Conservation (phyloP, 2,888 invertebrate genomes). For the Alitta virens region DNA sequence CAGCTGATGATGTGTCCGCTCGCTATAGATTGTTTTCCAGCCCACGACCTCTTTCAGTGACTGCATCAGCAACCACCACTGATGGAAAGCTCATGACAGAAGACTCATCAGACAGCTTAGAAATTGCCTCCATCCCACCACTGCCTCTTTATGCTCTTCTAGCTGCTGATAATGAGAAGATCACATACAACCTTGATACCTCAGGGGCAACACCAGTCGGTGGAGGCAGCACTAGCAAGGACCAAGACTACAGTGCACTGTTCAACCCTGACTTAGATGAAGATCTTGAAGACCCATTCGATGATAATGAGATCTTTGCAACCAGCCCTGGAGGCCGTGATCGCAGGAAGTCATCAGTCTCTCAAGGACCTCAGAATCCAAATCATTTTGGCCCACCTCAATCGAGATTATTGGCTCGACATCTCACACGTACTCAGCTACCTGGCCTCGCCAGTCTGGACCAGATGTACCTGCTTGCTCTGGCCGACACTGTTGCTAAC, state of each 20-base stretch:
- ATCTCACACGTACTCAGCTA: constrained; percentile 76
- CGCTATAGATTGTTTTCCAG: constrained; percentile 18
- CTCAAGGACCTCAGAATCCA: constrained; percentile 28
- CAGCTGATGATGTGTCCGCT: constrained; percentile 22
- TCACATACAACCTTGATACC: neutral
- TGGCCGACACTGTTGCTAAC: constrained; percentile 87
- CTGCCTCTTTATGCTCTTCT: constrained; percentile 93
- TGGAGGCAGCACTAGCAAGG: neutral
- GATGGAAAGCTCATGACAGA: constrained; percentile 29
- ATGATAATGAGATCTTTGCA: constrained; percentile 35
- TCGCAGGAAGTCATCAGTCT: neutral
- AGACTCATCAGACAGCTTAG: constrained; percentile 63
- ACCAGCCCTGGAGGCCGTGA: constrained; percentile 1
- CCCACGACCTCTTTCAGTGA: constrained; percentile 8
- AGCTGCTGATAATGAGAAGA: constrained; percentile 73
- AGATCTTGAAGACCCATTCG: constrained; percentile 60
- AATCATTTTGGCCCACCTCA: constrained; percentile 45
- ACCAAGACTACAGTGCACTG: constrained; percentile 82
- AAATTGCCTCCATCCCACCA: constrained; percentile 96
- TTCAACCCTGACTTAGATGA: constrained; percentile 63
- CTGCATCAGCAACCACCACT: constrained; percentile 15
- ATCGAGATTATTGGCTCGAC: constrained; percentile 46
- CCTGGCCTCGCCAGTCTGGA: constrained; percentile 89
- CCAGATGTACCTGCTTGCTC: constrained; percentile 98
- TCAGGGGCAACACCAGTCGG: neutral